These are phyloP conservation scores for Eulemur coronatus DNA, from an alignment of 2,797 vertebrate species.

Conservation along the genomic window DNA sequence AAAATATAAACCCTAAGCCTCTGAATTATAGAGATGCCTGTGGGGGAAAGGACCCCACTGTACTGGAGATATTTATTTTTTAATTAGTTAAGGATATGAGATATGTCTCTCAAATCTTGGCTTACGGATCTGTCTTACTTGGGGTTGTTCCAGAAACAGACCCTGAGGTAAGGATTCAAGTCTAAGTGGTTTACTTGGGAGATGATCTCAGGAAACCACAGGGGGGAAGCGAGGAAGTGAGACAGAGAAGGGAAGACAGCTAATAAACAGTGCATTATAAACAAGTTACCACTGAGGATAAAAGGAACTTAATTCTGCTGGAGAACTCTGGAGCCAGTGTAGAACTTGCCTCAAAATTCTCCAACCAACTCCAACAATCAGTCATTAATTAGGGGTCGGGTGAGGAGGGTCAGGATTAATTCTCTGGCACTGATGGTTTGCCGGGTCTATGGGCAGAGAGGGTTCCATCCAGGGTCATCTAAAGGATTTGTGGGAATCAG, in stretches of 20 bases:
- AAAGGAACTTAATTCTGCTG: background rate
- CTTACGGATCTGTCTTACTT: background rate
- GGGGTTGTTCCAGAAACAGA: constrained; percentile 2
- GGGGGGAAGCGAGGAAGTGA: background rate
- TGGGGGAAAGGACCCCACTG: background rate
- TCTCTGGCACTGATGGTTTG: background rate
- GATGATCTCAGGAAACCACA: background rate
- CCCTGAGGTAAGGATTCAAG: background rate
- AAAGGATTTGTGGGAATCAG: background rate
- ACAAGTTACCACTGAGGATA: background rate
- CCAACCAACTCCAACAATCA: background rate
- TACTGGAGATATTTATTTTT: background rate
- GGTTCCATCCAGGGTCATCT: background rate
- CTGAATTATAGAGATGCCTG: background rate
- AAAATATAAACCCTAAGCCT: background rate
- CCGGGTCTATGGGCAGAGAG: background rate
- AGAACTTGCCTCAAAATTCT: background rate
- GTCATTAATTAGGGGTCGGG: background rate
- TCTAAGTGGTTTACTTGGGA: background rate
- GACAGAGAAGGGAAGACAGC: background rate
- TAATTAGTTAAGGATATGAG: background rate
- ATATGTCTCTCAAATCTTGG: background rate
- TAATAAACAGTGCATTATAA: background rate
- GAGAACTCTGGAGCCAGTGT: background rate
- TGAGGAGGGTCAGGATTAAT: background rate